phyloP scores from a whole-genome alignment of 2,797 vertebrate genomes.

The Platyrinchus mystaceus region DNA sequence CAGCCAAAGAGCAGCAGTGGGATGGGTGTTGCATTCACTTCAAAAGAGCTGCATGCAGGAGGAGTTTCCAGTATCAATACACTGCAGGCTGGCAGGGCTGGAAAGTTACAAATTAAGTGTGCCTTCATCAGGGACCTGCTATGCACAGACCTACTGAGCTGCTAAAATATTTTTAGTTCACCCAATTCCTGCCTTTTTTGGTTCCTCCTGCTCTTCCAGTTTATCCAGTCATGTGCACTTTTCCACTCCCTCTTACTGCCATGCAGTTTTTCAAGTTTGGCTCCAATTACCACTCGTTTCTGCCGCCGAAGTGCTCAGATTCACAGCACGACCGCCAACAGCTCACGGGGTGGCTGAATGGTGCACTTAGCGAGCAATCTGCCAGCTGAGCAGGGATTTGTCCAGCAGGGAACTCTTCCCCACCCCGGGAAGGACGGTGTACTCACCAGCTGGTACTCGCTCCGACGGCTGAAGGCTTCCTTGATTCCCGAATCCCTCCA shows the following conservation, averaged over 20 bases:
- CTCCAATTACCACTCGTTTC: background rate
- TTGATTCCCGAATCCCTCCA: conserved; percentile 90
- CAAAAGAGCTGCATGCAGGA: conserved; percentile 10
- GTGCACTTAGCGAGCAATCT: background rate
- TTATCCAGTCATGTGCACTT: conserved; percentile 28
- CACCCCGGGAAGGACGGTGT: accelerated
- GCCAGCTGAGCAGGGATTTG: background rate
- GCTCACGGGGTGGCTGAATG: background rate
- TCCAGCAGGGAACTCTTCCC: background rate
- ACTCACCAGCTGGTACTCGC: conserved; percentile 97
- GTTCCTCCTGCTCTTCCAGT: conserved; percentile 37
- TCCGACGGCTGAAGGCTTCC: conserved; percentile 87
- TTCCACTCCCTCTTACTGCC: conserved; percentile 16
- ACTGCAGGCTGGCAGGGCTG: conserved; percentile 30
- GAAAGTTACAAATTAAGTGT: conserved; percentile 54
- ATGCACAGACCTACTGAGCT: conserved; percentile 19
- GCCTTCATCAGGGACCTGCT: conserved; percentile 24
- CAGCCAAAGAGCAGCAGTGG: background rate
- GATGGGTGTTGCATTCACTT: conserved; percentile 5
- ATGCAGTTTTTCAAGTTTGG: conserved; percentile 17
- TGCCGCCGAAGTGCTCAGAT: background rate
- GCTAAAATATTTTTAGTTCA: conserved; percentile 20
- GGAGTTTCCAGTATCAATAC: background rate
- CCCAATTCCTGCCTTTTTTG: conserved; percentile 40
- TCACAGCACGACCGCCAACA: background rate